Base-by-base conservation (phyloP, 2,113 vertebrate species). In the Salvator merianae region DNA sequence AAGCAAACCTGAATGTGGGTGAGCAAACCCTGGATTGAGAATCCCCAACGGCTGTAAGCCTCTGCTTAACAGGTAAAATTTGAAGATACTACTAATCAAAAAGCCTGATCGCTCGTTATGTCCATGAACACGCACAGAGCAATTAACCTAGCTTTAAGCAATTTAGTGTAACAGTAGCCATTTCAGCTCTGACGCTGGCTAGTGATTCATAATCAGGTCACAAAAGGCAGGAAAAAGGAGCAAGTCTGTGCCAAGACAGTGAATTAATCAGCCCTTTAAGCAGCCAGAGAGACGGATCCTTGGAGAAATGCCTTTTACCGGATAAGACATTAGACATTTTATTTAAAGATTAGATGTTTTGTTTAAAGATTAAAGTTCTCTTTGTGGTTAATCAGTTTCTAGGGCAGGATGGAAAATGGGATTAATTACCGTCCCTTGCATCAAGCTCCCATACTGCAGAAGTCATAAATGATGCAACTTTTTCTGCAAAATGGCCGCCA, bases 331-430 rank as follows among this genome's bases (percentile, higher is more conserved):
- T 79, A 88, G 86, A 74, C 14, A 71, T 79, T 89, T 89, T 88
- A 85, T 83, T 88, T 90, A 90, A 86, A 90, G 87, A 77, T 83
- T 79, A 87, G 85, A 74, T n/a, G 75, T 80, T 89, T 89, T 88
- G 86, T 83, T 88, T 90, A 90, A 86, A 91, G 87, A 82, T 83
- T 88, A 88, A 90, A 93, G 88, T 89, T 90, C 73, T 89, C 73
- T 75, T 70, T 1, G 0, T 84, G 73, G 91, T 92, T 91, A 94
- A 94, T 94, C 88, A 88, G 85, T 94, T 93, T 91, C 83, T 70
- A 81, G 83, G 92, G 84, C 18, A 81, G 87, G 83, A 79, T 86
- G 73, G 87, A 72, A 89, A 91, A 90, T n/a, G 30, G 87, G 88
- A 91, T 91, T 94, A 93, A 93, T 93, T 92, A 91, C 50, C 89